phyloP scores from a whole-genome alignment of 2,113 vertebrate species.

The Machaerirhynchus nigripectus region DNA sequence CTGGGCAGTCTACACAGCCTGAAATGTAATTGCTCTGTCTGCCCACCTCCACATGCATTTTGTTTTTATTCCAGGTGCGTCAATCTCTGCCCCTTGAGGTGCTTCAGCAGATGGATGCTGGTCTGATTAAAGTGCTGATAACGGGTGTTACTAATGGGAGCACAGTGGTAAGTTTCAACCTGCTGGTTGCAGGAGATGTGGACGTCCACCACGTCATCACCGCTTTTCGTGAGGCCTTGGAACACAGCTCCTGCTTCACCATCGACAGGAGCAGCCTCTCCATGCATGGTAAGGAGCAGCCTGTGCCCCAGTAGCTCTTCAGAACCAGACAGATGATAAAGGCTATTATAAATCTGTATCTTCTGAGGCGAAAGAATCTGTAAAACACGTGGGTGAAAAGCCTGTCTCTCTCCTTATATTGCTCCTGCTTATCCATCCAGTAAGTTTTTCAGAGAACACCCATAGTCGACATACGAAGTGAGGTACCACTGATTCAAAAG shows the following conservation, averaged over 20 bases:
- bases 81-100: constrained; percentile 58
- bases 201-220: constrained; percentile 51
- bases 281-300: constrained; percentile 64
- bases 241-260: constrained; percentile 64
- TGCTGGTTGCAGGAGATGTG: constrained; percentile 65
- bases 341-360: not conserved
- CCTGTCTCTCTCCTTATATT: not conserved
- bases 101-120: constrained; percentile 64
- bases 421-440: not conserved
- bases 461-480: not conserved
- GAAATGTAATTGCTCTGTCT: not conserved
- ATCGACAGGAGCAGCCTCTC: constrained; percentile 62
- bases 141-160: constrained; percentile 72
- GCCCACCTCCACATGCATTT: not conserved
- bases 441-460: not conserved
- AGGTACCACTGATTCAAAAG: not conserved
- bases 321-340: not conserved
- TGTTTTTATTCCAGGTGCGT: constrained; percentile 67
- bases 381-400: not conserved
- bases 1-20: not conserved
- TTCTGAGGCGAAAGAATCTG: not conserved
- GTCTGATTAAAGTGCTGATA: constrained; percentile 72
- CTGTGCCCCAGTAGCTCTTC: not conserved
- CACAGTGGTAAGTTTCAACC: constrained; percentile 71
- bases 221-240: constrained; percentile 69